Evolutionary conservation across 2,113 vertebrate genomes (phyloP).

Genomic region (Spea multiplicata): DNA sequence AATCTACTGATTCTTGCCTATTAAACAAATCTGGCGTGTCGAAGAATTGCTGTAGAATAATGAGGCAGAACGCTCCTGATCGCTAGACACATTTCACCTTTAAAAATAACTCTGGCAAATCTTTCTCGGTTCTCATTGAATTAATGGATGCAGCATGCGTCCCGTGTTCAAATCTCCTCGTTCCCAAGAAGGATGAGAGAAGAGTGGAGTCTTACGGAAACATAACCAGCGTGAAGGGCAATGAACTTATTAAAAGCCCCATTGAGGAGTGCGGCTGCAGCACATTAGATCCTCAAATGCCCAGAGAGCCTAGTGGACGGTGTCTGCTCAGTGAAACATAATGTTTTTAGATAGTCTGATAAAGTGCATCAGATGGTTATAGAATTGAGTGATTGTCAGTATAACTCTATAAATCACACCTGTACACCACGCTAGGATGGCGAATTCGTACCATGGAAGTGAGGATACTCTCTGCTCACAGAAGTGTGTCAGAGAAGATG

Average conservation of each 20-base stretch:
- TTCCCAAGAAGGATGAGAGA: conserved; percentile 44
- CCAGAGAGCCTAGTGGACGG: conserved; percentile 40
- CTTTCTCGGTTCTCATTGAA: conserved; percentile 42
- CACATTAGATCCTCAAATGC: conserved; percentile 49
- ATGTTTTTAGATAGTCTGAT: conserved; percentile 48
- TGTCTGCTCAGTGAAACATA: conserved; percentile 43
- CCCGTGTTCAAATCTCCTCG: conserved; percentile 47
- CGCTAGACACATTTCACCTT: conserved; percentile 48
- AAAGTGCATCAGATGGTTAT: conserved; percentile 42
- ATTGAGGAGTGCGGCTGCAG: conserved; percentile 46
- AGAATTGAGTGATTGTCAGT: conserved; percentile 32
- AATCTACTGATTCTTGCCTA: conserved; percentile 48
- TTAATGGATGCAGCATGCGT: conserved; percentile 46
- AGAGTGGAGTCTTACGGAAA: conserved; percentile 38
- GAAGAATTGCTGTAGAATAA: conserved; percentile 43
- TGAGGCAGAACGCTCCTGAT: conserved; percentile 48
- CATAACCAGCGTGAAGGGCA: conserved; percentile 48
- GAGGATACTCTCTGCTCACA: background rate
- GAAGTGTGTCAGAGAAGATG: background rate
- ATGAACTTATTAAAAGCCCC: conserved; percentile 49
- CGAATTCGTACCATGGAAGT: conserved; percentile 15
- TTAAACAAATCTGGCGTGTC: conserved; percentile 49
- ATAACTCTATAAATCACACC: conserved; percentile 45
- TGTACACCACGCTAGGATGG: conserved; percentile 26
- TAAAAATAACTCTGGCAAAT: conserved; percentile 50